A percentile compares a stretch with the other conserved stretches of the same genome.
phyloP scores from a whole-genome alignment of 2,113 vertebrate genomes.

The Lycaon pictus region DNA sequence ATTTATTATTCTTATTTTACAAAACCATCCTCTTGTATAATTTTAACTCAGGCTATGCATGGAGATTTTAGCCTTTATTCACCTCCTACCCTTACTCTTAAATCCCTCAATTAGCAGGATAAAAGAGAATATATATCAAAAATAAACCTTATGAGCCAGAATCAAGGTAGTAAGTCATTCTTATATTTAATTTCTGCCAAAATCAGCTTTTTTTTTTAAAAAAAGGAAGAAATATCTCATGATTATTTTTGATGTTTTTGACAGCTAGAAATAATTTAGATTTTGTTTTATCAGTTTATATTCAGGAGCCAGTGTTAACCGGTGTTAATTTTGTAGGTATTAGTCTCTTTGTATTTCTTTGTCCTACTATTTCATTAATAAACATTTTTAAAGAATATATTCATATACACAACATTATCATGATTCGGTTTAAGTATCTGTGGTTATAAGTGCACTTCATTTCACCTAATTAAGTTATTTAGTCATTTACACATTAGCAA shows the following conservation, averaged over 20 bases:
- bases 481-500: conserved; percentile 90
- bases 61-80: not conserved
- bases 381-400: conserved; percentile 82
- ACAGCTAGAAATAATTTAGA: conserved; percentile 7
- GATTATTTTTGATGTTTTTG: conserved; percentile 8
- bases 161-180: not conserved
- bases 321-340: not conserved
- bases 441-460: conserved; percentile 88
- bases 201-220: not conserved
- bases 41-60: not conserved
- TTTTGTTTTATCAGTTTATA: not conserved
- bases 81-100: not conserved
- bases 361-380: conserved; percentile 82
- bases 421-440: conserved; percentile 86
- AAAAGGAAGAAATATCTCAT: not conserved
- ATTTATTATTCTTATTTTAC: not conserved
- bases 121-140: not conserved
- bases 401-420: conserved; percentile 82
- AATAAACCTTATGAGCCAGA: not conserved
- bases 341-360: conserved; percentile 75
- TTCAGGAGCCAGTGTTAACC: not conserved
- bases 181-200: not conserved
- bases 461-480: conserved; percentile 90
- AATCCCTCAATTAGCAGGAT: not conserved
- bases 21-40: not conserved